Base-by-base conservation (phyloP, 2,797 vertebrate species). In the Sebastes kiyomatsui region DNA sequence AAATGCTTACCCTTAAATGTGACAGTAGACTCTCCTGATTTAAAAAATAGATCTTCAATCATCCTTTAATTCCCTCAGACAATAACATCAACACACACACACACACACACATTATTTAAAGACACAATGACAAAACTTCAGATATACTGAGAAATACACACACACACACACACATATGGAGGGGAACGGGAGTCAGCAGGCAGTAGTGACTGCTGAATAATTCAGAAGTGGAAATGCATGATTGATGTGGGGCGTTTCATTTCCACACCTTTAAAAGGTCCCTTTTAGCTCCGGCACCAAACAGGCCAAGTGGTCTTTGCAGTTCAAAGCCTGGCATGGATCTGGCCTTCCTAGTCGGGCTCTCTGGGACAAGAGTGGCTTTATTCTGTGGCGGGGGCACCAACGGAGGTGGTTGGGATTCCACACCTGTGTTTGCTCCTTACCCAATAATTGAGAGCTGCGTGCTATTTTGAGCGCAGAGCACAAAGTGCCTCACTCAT, bases 361-460 rank as follows among this genome's bases (percentile, higher is more conserved):
- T 92, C 77, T 66, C 5, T 42, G 79, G 90, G 93, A 96, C 95
- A 96, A 96, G 88, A 90, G 83, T 75, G 82, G 85, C 94, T 95
- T 96, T 96, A 93, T 96, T 94, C 90, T 83, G 77, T 20, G 64
- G 87, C 46, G 11, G 83, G 76, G 81, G 85, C 72, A 87, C 86
- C 82, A 75, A 87, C 64, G 75, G 80, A 75, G 78, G 84, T 90
- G 88, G 81, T 60, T 81, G 78, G 86, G 88, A 91, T 93, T 94
- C 94, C 93, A 95, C 96, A 96, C 95, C 96, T 96, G 95, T 95
- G 94, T 96, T 95, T 96, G 94, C 95, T 94, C 92, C 88, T 90
- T 94, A 90, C 82, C 82, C 90, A 91, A 88, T 95, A 94, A 96
- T 96, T 95, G 95, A 94, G 92, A 93, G 82, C 71, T 22, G 84